phyloP scores from a whole-genome alignment of 2,113 vertebrate species.

The Rostratula benghalensis region DNA sequence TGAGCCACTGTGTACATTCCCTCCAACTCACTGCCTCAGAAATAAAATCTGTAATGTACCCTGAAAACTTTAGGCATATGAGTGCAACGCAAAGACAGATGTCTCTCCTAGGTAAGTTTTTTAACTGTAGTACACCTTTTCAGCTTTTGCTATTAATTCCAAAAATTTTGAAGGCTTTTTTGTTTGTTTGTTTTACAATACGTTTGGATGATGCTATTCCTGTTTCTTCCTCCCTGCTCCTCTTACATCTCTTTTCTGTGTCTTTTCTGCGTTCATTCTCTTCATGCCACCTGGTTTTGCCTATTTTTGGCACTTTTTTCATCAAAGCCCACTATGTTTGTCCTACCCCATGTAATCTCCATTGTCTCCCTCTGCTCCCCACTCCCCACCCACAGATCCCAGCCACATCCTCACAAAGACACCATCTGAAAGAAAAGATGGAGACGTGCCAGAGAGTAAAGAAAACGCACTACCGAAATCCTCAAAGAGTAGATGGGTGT shows the following conservation, averaged over 20 bases:
- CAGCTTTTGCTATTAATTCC: not conserved
- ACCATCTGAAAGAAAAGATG: not conserved
- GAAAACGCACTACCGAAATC: not conserved
- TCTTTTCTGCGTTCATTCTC: not conserved
- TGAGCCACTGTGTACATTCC: not conserved
- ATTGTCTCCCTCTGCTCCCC: not conserved
- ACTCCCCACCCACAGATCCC: fast-evolving
- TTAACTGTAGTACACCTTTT: not conserved
- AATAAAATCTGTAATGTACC: not conserved
- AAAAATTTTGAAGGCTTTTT: not conserved
- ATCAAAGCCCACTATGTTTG: not conserved
- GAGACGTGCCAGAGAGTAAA: not conserved
- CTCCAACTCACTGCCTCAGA: not conserved
- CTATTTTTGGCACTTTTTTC: not conserved
- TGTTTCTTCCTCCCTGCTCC: not conserved
- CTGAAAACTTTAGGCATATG: not conserved
- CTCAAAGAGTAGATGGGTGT: not conserved
- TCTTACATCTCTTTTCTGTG: not conserved
- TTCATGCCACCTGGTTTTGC: not conserved
- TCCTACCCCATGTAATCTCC: not conserved
- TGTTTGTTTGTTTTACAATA: not conserved
- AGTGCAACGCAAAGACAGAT: not conserved
- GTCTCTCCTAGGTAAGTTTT: not conserved
- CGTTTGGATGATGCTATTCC: not conserved
- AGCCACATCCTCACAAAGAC: not conserved